Percentiles rank a stretch among this genome's conserved stretches.
phyloP scores from a whole-genome alignment of 2,113 vertebrate genomes.

The Danionella cerebrum region DNA sequence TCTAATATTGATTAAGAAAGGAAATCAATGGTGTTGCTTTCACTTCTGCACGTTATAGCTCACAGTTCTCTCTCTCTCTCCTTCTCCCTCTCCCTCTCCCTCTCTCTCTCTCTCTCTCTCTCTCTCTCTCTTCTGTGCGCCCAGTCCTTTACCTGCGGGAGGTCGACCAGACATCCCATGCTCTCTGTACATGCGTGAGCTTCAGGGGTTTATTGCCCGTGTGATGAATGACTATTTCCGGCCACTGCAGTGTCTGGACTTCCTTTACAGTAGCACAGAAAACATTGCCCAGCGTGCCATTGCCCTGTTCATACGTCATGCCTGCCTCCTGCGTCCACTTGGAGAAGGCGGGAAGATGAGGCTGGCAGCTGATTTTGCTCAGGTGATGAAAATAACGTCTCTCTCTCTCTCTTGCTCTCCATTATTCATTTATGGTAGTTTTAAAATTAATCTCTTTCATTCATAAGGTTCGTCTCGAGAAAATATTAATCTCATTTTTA shows the following conservation, averaged over 20 bases:
- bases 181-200: conserved; percentile 96
- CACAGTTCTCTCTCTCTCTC: too few species aligned
- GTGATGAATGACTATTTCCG: conserved; percentile 91
- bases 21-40: background rate
- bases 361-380: conserved; percentile 89
- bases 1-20: background rate
- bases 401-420: background rate
- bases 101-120: too few species aligned
- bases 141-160: conserved; percentile 69
- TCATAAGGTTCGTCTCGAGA: too few species aligned
- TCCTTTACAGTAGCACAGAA: conserved; percentile 86
- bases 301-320: conserved; percentile 83
- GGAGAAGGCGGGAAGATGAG: conserved; percentile 94
- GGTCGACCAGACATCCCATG: conserved; percentile 83
- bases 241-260: conserved; percentile 85
- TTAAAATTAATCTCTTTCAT: too few species aligned
- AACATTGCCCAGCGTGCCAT: conserved; percentile 82
- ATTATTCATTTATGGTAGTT: too few species aligned
- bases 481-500: too few species aligned
- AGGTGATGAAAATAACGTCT: conserved; percentile 61
- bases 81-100: too few species aligned
- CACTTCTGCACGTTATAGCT: background rate
- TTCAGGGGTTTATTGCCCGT: conserved; percentile 89
- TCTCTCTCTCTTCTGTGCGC: conserved; percentile 11
- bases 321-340: conserved; percentile 81